Base-by-base conservation (phyloP, 2,888 invertebrate species). In the Idaea straminata region DNA sequence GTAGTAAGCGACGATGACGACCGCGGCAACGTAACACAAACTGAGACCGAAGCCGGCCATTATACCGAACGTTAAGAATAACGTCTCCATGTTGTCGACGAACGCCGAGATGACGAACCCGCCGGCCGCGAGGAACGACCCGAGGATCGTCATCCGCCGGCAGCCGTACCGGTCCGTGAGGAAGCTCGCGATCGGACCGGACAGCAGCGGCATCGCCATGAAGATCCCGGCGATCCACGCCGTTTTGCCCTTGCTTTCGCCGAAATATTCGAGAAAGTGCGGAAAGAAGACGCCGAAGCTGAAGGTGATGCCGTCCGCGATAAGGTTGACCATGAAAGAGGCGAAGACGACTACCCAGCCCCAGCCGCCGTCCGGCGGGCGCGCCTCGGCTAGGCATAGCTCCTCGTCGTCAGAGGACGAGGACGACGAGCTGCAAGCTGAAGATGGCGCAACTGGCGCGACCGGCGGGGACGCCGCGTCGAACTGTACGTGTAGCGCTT, bases 291-390 rank as follows among this genome's bases (percentile, higher is more conserved):
- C 96, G 65, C 98, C 98, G 86, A 98, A 98, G 72, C 97, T 97
- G 89, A 98, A 98, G 0, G 97, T 97, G 73, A 98, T 95, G 3
- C 98, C 98, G 84, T 98, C 98, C 59, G 97, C 97, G 77, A 98
- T 97, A 70, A 98, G 93, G 84, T 98, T 98, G 71, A 98, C 96
- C 90, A 98, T 94, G 84, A 98, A 98, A 0, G 97, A 96, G 35
- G 97, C 97, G 69, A 96, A 95, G 0, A 98, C 98, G 63, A 98
- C 95, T 38, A 98, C 96, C 98, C 98, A 98, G 5, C 98, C 98
- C 96, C 96, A 98, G 15, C 98, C 98, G 10, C 97, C 98, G 85
- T 98, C 98, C 1, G 97, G 97, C 0, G 96, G 95, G 25, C 95
- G 90, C 0, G 95, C 95, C 83, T 96, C 96, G 6, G 95, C 93